These are phyloP conservation scores for Cydia pomonella DNA, from an alignment of 1,140 invertebrate genomes.

Conservation along the genomic window DNA sequence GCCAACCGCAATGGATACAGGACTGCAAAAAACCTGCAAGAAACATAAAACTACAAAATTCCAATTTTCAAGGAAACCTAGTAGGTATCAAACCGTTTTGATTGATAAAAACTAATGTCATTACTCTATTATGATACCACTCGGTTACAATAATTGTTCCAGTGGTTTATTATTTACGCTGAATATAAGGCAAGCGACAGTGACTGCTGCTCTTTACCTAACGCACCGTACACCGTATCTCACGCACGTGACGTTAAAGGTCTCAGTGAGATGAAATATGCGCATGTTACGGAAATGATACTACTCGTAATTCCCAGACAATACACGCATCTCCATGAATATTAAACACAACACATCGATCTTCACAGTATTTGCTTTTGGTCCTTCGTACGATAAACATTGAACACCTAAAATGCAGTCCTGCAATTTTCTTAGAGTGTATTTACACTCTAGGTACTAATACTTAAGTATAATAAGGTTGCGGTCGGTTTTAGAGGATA, in stretches of 20 bases:
- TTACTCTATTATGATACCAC: no score
- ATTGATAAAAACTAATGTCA: no score
- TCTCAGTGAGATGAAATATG: conserved; percentile 3
- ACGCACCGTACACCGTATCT: no score
- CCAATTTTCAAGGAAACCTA: not conserved
- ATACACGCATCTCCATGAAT: not conserved
- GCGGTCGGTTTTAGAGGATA: no score
- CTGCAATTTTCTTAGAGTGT: no score
- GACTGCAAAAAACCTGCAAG: conserved; percentile 85
- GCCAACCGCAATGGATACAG: conserved; percentile 87
- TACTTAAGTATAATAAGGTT: no score
- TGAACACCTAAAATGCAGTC: not conserved
- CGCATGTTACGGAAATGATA: not conserved
- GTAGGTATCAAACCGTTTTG: no score
- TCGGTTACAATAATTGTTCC: no score
- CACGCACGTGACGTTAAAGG: not conserved
- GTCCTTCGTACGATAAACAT: not conserved
- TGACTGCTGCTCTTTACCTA: no score
- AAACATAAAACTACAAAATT: conserved; percentile 36
- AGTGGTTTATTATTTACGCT: no score
- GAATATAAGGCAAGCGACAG: no score
- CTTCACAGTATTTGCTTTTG: not conserved
- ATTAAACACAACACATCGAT: not conserved
- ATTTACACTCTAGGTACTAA: no score
- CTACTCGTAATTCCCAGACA: not conserved